A percentile compares a stretch with the other conserved stretches of the same genome.
Evolutionary conservation across 2,797 vertebrate species (phyloP).

Genomic region (Sparidentex hasta): DNA sequence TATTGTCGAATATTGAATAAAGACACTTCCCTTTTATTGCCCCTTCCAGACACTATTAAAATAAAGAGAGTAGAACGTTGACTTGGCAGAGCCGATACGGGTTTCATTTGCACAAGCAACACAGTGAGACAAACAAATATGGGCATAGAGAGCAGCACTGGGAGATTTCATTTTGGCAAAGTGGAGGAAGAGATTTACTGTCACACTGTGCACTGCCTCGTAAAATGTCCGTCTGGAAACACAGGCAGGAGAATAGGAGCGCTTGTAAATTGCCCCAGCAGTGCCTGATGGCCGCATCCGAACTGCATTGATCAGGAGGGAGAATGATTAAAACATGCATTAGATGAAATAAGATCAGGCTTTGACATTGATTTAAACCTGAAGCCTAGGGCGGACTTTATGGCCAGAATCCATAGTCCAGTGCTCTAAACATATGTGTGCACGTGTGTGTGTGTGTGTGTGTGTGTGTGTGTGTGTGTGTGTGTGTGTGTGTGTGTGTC

Average conservation of each 20-base stretch:
- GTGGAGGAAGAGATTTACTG: conserved; percentile 88
- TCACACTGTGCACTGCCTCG: conserved; percentile 85
- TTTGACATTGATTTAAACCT: conserved; percentile 93
- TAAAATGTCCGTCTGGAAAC: conserved; percentile 93
- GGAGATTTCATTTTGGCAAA: conserved; percentile 80
- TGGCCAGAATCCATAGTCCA: conserved; percentile 60
- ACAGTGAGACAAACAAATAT: conserved; percentile 76
- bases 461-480: conserved; percentile 30
- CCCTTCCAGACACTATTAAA: conserved; percentile 84
- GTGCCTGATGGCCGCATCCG: conserved; percentile 90
- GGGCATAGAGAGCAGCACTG: conserved; percentile 59
- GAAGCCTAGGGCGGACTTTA: conserved; percentile 75
- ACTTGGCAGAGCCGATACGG: conserved; percentile 73
- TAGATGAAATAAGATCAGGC: conserved; percentile 93
- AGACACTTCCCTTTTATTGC: conserved; percentile 79
- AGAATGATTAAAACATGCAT: conserved; percentile 95
- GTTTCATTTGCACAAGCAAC: conserved; percentile 67
- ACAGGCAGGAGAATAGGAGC: conserved; percentile 77
- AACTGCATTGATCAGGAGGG: conserved; percentile 94
- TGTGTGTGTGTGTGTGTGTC: conserved; percentile 7
- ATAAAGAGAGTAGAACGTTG: conserved; percentile 79
- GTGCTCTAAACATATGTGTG: conserved; percentile 29
- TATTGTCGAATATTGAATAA: conserved; percentile 78
- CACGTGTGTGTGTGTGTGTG: conserved; percentile 25
- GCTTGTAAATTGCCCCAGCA: conserved; percentile 93